These are phyloP conservation scores for Istiophorus platypterus DNA, from an alignment of 2,113 vertebrate genomes.

Conservation along the genomic window DNA sequence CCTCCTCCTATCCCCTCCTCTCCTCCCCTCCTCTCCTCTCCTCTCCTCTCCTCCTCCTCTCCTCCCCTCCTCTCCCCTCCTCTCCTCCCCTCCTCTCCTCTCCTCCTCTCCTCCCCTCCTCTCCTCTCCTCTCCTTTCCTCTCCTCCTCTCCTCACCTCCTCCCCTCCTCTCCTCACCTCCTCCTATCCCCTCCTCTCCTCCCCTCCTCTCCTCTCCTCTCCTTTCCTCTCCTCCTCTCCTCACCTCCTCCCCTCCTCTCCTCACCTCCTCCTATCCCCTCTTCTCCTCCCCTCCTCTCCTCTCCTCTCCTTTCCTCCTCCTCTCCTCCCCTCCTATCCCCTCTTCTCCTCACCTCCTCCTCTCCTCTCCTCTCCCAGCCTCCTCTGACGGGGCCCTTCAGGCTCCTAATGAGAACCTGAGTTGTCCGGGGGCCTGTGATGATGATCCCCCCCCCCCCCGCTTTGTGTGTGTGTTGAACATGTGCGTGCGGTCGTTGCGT, in stretches of 20 bases:
- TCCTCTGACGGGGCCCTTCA: slow-evolving; percentile 26
- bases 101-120: too few relatives aligned
- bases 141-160: neutral
- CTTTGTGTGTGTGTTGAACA: slow-evolving; percentile 26
- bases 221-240: neutral
- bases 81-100: neutral
- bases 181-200: neutral
- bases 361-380: slow-evolving; percentile 20
- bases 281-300: too few relatives aligned
- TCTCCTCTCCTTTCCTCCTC: too few relatives aligned
- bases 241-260: neutral
- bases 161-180: neutral
- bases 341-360: neutral
- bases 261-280: too few relatives aligned
- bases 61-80: neutral
- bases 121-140: neutral
- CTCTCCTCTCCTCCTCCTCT: too few relatives aligned
- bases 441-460: slow-evolving; percentile 38
- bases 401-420: slow-evolving; percentile 59
- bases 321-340: neutral
- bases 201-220: too few relatives aligned
- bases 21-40: too few relatives aligned
- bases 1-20: neutral
- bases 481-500: too few relatives aligned
- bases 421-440: slow-evolving; percentile 56